Percentiles rank a stretch among this genome's conserved stretches.
phyloP scores from a whole-genome alignment of 2,888 invertebrate species.

The Eristalis intricaria region DNA sequence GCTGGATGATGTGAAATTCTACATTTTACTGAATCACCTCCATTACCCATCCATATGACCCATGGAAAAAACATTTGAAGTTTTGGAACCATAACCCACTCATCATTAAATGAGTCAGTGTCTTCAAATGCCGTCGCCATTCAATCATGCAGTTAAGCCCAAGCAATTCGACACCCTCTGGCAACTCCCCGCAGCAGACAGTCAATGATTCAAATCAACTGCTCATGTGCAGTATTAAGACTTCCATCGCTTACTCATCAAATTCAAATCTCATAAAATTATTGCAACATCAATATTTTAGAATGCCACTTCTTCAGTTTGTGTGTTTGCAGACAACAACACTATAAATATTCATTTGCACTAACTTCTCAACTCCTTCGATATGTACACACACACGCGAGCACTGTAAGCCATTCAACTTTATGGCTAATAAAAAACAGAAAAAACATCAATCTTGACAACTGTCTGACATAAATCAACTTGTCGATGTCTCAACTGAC shows the following conservation, averaged over 20 bases:
- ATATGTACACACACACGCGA: not conserved
- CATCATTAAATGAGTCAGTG: too few species aligned
- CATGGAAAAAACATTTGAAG: too few species aligned
- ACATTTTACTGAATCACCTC: too few species aligned
- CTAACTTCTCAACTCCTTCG: not conserved
- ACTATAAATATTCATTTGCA: not conserved
- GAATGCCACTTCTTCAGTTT: not conserved
- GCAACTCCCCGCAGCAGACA: too few species aligned
- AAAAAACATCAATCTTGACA: constrained; percentile 1
- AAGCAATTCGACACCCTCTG: too few species aligned
- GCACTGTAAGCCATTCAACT: not conserved
- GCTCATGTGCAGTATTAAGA: not conserved
- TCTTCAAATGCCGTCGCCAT: too few species aligned
- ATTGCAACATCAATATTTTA: not conserved
- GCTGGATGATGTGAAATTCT: too few species aligned
- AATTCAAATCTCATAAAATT: not conserved
- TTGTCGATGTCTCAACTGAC: not conserved
- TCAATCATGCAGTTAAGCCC: too few species aligned
- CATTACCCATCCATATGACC: too few species aligned
- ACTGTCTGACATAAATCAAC: constrained; percentile 1
- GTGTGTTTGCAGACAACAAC: not conserved
- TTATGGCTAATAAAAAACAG: not conserved
- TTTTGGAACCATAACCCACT: too few species aligned
- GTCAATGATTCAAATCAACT: too few species aligned
- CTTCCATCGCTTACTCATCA: not conserved